Base-by-base conservation (phyloP, 2,113 vertebrate species). In the Willisornis vidua region DNA sequence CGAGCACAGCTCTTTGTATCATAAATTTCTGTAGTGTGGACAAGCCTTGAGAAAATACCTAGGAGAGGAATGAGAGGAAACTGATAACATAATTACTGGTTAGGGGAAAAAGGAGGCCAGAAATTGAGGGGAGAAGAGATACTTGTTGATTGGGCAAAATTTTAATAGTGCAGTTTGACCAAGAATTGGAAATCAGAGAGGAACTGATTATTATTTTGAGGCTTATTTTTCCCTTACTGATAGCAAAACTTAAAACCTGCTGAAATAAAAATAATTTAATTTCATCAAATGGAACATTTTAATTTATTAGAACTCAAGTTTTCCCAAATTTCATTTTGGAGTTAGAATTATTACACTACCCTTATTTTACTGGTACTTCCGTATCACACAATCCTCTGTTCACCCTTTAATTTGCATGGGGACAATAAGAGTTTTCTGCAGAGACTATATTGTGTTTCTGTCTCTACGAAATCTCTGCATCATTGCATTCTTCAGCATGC, bases 1-100 rank as follows among this genome's bases (percentile, higher is more conserved):
- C 88, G 79, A 2, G 90, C 79, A 33, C 61, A 68, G 92, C 86
- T 93, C 88, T 73, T 87, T 92, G 90, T 96, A 83, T 79, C 82
- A 39, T 94, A 96, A 96, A 96, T 94, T 93, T 96, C 72, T 81
- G 48, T 78, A 66, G 73, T 19, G 58, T 93, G 86, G 73, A 93
- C 82, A 92, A 78, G 90, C 28, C 73, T 92, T 85, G 48, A 89
- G 86, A 94, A 94, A 87, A 79, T 83, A 94, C 76, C 70, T 89
- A 78, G 37, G 78, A 86, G 86, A 95, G 73, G 45, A 78, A 81
- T 29, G 54, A 66, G 45, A 93, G 54, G 58, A 58, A 82, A 79
- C 54, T 72, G 86, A 72, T 49, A 72, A 55, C 28, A 14, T 88
- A 77, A 84, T 80, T 90, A 93, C 73, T 65, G n/a, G 43, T 76